Conservation (phyloP, 2,113 vertebrate genomes). For the Coreoperca whiteheadi region DNA sequence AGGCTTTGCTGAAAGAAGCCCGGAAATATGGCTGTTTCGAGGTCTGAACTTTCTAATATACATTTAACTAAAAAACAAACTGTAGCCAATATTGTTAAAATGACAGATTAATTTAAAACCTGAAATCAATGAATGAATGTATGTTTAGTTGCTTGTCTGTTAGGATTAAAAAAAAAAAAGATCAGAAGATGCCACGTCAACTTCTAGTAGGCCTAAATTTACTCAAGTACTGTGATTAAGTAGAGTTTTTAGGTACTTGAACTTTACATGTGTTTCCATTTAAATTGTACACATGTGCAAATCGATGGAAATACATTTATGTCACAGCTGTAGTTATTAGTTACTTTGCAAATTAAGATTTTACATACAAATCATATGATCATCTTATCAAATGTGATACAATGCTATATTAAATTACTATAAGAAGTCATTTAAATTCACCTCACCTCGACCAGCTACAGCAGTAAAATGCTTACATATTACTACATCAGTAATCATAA, state of each 20-base stretch:
- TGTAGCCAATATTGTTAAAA: no score
- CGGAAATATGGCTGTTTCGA: constrained; percentile 87
- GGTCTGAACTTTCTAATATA: constrained; percentile 78
- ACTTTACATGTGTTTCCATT: no score
- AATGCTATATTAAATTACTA: no score
- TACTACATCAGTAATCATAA: no score
- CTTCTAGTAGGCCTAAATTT: no score
- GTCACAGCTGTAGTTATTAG: neutral
- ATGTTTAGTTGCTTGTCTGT: neutral
- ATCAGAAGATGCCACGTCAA: no score
- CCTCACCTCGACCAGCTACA: no score
- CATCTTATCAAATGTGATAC: neutral
- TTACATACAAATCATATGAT: neutral
- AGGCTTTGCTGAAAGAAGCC: constrained; percentile 86
- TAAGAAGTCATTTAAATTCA: no score
- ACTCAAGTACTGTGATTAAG: neutral
- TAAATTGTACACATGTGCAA: no score
- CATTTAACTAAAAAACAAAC: neutral
- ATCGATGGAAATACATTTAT: neutral
- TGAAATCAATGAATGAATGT: no score
- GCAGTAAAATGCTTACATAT: no score
- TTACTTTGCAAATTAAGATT: neutral
- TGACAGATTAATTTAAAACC: neutral
- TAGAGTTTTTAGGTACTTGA: neutral
- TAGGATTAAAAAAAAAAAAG: neutral